Evolutionary conservation across 2,888 invertebrate species (phyloP).

Genomic region (Mystacides longicornis): DNA sequence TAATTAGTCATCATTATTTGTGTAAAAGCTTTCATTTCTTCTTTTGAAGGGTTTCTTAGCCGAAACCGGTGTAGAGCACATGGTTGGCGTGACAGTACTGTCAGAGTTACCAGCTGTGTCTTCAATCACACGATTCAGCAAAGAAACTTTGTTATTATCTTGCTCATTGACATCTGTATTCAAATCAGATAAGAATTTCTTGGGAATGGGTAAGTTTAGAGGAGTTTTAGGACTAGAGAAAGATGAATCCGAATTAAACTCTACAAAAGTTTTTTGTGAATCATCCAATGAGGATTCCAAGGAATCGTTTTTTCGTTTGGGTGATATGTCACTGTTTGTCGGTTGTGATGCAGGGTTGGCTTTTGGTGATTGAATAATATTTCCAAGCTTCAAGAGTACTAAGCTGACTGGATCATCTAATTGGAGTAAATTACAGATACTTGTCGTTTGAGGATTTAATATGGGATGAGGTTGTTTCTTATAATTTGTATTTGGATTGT

Average conservation of each 20-base stretch:
- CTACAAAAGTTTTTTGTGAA: constrained; percentile 12
- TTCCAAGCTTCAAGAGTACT: constrained; percentile 35
- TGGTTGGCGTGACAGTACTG: background rate
- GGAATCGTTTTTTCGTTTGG: constrained; percentile 7
- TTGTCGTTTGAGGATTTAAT: constrained; percentile 61
- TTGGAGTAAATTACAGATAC: constrained; percentile 59
- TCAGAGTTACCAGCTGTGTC: background rate
- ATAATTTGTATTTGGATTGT: constrained; percentile 37
- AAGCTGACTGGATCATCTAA: constrained; percentile 77
- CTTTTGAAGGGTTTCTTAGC: constrained; percentile 37
- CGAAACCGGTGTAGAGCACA: constrained; percentile 21
- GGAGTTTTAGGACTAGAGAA: constrained; percentile 18
- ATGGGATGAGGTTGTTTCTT: constrained; percentile 42
- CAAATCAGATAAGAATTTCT: constrained; percentile 18
- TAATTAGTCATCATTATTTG: constrained; percentile 20
- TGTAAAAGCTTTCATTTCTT: constrained; percentile 38
- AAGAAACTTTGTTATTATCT: background rate
- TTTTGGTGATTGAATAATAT: constrained; percentile 9
- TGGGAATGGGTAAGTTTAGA: constrained; percentile 24
- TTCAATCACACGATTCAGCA: background rate
- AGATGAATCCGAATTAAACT: constrained; percentile 8
- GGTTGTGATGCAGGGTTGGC: background rate
- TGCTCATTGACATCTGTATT: background rate
- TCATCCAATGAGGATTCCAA: constrained; percentile 10
- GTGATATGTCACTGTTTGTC: background rate